These are phyloP conservation scores for Lutraria lutraria DNA, from an alignment of 2,888 invertebrate genomes.

Conservation along the genomic window DNA sequence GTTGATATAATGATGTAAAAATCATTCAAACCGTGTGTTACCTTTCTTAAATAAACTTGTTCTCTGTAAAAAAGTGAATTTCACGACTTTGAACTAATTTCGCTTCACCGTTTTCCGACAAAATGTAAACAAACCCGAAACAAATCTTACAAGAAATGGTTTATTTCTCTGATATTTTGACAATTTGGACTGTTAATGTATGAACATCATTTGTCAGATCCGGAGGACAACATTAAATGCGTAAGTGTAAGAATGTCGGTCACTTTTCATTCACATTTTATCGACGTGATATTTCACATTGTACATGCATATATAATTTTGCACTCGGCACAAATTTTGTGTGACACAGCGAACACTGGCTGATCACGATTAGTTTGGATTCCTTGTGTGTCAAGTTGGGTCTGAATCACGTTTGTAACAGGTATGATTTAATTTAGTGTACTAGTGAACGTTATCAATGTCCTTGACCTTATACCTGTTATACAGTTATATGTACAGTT, in stretches of 20 bases:
- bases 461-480: neutral
- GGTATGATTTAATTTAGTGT: neutral
- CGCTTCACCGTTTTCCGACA: neutral
- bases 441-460: neutral
- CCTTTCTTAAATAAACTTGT: no score
- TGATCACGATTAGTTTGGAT: neutral
- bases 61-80: neutral
- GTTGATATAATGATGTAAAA: neutral
- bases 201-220: neutral
- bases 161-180: neutral
- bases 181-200: neutral
- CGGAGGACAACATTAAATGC: neutral
- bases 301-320: constrained; percentile 12
- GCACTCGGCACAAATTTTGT: constrained; percentile 7
- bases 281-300: neutral
- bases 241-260: neutral
- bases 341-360: neutral
- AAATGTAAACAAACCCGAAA: constrained; percentile 18
- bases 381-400: neutral
- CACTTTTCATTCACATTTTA: neutral
- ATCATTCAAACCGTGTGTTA: no score
- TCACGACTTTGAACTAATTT: neutral
- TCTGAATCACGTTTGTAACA: neutral
- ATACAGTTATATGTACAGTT: no score
- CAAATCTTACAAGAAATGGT: neutral